Percentiles rank a stretch among this genome's conserved stretches.
These are phyloP conservation scores for Argopecten irradians DNA, from an alignment of 1,140 invertebrate species.

Conservation along the genomic window DNA sequence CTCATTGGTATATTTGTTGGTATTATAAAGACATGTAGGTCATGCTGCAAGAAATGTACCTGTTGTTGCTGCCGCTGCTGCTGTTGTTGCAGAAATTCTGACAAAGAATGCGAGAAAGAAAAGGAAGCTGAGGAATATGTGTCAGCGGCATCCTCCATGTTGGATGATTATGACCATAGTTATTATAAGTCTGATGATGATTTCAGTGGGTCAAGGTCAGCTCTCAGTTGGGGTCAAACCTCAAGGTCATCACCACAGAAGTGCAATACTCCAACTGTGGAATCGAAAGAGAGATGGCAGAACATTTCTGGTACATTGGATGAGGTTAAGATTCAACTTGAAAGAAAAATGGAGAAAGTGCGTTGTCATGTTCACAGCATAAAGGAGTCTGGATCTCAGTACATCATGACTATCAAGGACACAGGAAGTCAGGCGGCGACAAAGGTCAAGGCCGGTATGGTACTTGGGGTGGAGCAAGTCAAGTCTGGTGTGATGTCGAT, in stretches of 20 bases:
- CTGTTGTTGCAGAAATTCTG: conserved; percentile 26
- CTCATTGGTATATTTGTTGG: conserved; percentile 62
- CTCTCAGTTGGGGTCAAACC: conserved; percentile 46
- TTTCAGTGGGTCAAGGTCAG: conserved; percentile 48
- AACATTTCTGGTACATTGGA: conserved; percentile 69
- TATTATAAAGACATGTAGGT: conserved; percentile 52
- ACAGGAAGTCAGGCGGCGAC: conserved; percentile 65
- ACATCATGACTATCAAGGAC: conserved; percentile 70
- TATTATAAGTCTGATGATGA: conserved; percentile 44
- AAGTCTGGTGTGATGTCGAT: conserved; percentile 72
- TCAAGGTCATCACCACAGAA: conserved; percentile 54
- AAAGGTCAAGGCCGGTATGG: conserved; percentile 67
- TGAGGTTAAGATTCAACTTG: conserved; percentile 66
- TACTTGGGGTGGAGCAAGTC: conserved; percentile 70
- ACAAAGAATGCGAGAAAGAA: background rate
- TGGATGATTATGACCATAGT: conserved; percentile 37
- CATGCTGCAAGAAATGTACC: conserved; percentile 46
- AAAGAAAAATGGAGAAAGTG: conserved; percentile 67
- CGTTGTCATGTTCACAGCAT: conserved; percentile 64
- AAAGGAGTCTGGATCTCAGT: conserved; percentile 66
- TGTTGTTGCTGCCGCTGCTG: conserved; percentile 43
- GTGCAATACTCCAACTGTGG: conserved; percentile 56
- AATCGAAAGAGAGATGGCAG: conserved; percentile 43
- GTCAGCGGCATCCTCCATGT: conserved; percentile 26
- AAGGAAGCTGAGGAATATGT: conserved; percentile 20